phyloP scores from a whole-genome alignment of 2,888 invertebrate species.

The Drosophila greeni region DNA sequence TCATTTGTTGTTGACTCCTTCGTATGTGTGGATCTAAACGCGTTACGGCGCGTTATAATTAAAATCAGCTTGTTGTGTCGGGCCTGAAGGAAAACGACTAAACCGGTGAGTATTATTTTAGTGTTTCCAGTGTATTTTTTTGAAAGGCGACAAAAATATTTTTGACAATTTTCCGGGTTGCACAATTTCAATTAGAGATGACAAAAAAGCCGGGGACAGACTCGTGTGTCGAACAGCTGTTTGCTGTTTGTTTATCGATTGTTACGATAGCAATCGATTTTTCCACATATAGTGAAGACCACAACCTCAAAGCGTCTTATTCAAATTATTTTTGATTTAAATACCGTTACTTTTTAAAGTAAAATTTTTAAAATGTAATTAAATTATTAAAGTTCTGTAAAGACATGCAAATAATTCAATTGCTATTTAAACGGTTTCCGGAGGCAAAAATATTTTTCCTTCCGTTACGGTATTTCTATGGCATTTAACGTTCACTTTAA shows the following conservation, averaged over 20 bases:
- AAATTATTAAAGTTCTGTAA: background rate
- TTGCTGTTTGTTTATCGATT: background rate
- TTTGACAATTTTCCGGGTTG: slow-evolving; percentile 36
- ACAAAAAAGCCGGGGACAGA: slow-evolving; percentile 16
- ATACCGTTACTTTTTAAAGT: background rate
- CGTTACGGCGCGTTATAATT: slow-evolving; percentile 41
- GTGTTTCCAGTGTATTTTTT: background rate
- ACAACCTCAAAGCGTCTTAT: too few relatives aligned
- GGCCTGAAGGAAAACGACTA: slow-evolving; percentile 22
- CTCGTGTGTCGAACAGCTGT: slow-evolving; percentile 12
- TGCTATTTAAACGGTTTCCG: background rate
- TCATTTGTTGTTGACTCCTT: slow-evolving; percentile 56
- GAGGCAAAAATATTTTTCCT: background rate
- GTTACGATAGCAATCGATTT: background rate
- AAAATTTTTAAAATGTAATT: background rate
- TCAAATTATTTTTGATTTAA: too few relatives aligned
- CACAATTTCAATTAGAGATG: slow-evolving; percentile 35
- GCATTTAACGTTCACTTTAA: background rate
- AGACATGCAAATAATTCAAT: background rate
- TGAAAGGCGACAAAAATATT: background rate
- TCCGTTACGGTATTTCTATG: background rate
- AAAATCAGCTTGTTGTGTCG: slow-evolving; percentile 18
- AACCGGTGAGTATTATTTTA: slow-evolving; percentile 20
- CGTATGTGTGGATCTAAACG: slow-evolving; percentile 38
- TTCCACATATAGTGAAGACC: slow-evolving; percentile 5